A percentile compares a stretch with the other conserved stretches of the same genome.
phyloP scores from a whole-genome alignment of 2,888 invertebrate species.

The Scaptomyza polygonia region DNA sequence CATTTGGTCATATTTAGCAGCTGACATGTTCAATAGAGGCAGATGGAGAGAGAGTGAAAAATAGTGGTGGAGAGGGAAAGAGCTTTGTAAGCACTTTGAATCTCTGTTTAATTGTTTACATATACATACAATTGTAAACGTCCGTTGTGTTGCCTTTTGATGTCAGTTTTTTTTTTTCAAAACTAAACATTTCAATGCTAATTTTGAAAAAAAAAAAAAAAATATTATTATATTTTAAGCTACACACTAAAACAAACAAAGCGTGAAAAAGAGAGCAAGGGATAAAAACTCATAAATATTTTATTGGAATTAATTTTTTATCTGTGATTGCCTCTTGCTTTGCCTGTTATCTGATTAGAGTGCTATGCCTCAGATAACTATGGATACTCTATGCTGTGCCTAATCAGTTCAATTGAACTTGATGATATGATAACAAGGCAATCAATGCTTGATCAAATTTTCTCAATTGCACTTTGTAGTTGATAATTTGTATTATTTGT shows the following conservation, averaged over 20 bases:
- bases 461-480: constrained; percentile 26
- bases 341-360: constrained; percentile 35
- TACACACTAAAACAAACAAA: background rate
- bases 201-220: constrained; percentile 34
- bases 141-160: constrained; percentile 25
- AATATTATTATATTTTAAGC: constrained; percentile 11
- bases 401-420: constrained; percentile 23
- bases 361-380: constrained; percentile 30
- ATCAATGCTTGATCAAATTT: constrained; percentile 40
- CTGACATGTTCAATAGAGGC: background rate
- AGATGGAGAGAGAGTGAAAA: constrained; percentile 4
- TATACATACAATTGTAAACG: constrained; percentile 33
- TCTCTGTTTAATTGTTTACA: constrained; percentile 29
- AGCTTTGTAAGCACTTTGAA: background rate
- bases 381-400: background rate
- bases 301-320: constrained; percentile 45
- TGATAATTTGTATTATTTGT: constrained; percentile 19
- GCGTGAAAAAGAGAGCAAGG: constrained; percentile 4
- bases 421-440: constrained; percentile 26
- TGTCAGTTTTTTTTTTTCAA: constrained; percentile 36
- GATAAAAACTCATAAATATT: constrained; percentile 43
- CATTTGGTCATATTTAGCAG: constrained; percentile 40
- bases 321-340: constrained; percentile 36
- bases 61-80: background rate
- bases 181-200: constrained; percentile 63